Percentiles rank a stretch among this genome's conserved stretches.
phyloP scores from a whole-genome alignment of 2,113 vertebrate genomes.

The Prunella fulvescens region DNA sequence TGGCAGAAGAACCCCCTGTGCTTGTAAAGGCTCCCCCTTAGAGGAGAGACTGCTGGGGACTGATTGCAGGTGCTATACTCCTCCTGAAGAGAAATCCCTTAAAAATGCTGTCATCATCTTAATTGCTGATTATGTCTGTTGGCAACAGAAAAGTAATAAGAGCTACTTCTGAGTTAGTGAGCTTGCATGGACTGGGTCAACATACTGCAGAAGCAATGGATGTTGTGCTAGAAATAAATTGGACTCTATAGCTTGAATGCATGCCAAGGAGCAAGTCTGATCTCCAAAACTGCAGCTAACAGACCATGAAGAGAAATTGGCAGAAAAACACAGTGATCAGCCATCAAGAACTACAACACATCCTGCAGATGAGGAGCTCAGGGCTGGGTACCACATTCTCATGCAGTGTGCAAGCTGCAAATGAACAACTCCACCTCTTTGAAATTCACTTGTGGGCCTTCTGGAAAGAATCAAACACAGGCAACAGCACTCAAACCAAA shows the following conservation, averaged over 20 bases:
- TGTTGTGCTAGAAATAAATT: conserved; percentile 18
- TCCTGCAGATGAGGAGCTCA: background rate
- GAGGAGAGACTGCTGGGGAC: background rate
- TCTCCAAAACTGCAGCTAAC: conserved; percentile 19
- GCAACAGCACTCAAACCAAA: background rate
- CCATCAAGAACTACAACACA: rapidly evolving
- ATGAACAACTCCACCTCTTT: background rate
- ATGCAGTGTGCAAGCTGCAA: background rate
- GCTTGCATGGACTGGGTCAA: background rate
- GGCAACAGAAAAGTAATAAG: background rate
- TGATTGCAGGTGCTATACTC: background rate
- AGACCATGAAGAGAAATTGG: conserved; percentile 15
- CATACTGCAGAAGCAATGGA: background rate
- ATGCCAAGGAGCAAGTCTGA: background rate
- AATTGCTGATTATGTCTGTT: background rate
- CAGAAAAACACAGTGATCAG: background rate
- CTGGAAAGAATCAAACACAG: background rate
- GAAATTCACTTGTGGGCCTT: background rate
- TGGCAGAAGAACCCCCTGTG: background rate
- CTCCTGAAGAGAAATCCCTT: background rate
- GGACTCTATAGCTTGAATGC: background rate
- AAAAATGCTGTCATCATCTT: background rate
- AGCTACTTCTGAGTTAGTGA: background rate
- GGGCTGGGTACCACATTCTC: background rate
- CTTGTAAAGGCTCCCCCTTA: rapidly evolving